Evolutionary conservation across 2,113 vertebrate species (phyloP).

Genomic region (Rhineura floridana): DNA sequence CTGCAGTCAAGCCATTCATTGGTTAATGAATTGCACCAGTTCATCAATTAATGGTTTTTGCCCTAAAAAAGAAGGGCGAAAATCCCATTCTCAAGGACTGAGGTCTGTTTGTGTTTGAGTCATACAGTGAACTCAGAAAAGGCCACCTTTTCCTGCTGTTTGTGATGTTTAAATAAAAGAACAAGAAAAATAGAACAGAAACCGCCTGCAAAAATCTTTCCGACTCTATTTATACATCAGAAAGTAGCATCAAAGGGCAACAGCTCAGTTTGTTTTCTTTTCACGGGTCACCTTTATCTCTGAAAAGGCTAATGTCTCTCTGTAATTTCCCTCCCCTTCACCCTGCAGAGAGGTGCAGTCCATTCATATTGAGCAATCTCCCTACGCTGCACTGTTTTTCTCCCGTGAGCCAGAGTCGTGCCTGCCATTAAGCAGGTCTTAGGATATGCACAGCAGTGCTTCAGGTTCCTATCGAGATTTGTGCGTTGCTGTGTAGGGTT

Average conservation of each 20-base stretch:
- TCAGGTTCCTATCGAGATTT: not conserved
- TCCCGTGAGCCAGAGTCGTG: not conserved
- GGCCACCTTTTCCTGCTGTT: not conserved
- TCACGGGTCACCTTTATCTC: not conserved
- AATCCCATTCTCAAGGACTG: not conserved
- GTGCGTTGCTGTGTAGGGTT: not conserved
- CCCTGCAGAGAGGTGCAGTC: rapidly evolving
- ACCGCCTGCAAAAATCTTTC: not conserved
- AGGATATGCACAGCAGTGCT: not conserved
- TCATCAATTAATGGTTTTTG: constrained; percentile 1
- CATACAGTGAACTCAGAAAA: not conserved
- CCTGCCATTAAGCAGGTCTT: not conserved
- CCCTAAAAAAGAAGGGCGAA: not conserved
- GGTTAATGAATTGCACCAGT: constrained; percentile 18
- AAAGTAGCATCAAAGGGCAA: not conserved
- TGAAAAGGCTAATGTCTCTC: not conserved
- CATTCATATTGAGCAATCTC: not conserved
- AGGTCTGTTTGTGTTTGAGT: not conserved
- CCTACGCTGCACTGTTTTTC: not conserved
- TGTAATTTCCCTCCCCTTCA: not conserved
- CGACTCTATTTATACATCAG: constrained; percentile 9
- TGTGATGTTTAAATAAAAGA: not conserved
- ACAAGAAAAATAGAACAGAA: not conserved
- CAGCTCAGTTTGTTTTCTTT: not conserved
- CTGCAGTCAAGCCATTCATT: constrained; percentile 22